Conservation (phyloP, 2,888 invertebrate genomes). For the Petrolisthes manimaculis region DNA sequence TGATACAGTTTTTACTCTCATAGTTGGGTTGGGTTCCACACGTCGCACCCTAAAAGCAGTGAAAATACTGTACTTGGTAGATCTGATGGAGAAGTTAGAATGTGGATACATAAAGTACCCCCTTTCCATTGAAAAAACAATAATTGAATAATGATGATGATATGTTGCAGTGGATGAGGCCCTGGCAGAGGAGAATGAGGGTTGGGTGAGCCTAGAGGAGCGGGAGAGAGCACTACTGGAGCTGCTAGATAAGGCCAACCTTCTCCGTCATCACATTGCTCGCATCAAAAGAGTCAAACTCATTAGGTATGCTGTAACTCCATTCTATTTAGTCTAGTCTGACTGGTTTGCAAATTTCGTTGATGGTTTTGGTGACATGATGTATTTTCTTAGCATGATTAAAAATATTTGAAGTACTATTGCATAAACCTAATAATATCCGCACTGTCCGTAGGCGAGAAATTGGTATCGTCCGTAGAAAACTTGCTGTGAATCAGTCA, state of each 20-base stretch:
- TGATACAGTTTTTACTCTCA: not conserved
- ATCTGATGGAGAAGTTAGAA: no score
- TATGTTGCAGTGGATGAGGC: conserved; percentile 69
- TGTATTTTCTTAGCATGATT: no score
- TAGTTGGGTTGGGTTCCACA: not conserved
- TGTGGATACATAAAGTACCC: no score
- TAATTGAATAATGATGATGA: no score
- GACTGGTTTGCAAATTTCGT: no score
- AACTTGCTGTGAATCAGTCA: conserved; percentile 68
- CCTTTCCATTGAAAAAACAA: no score
- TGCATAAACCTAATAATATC: no score
- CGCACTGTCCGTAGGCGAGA: conserved; percentile 56
- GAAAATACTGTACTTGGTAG: no score
- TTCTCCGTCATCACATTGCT: conserved; percentile 75
- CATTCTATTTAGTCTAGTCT: no score
- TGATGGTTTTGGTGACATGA: no score
- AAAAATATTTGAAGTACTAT: no score
- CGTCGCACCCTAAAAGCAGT: no score
- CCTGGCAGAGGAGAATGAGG: conserved; percentile 68
- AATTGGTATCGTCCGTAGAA: conserved; percentile 68
- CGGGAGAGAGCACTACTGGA: conserved; percentile 75
- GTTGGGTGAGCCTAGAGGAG: conserved; percentile 69
- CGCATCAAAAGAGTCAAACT: conserved; percentile 75
- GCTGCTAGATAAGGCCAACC: conserved; percentile 76
- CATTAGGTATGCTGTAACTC: conserved; percentile 70